These are phyloP conservation scores for Indicator indicator DNA, from an alignment of 2,113 vertebrate genomes.

Conservation along the genomic window DNA sequence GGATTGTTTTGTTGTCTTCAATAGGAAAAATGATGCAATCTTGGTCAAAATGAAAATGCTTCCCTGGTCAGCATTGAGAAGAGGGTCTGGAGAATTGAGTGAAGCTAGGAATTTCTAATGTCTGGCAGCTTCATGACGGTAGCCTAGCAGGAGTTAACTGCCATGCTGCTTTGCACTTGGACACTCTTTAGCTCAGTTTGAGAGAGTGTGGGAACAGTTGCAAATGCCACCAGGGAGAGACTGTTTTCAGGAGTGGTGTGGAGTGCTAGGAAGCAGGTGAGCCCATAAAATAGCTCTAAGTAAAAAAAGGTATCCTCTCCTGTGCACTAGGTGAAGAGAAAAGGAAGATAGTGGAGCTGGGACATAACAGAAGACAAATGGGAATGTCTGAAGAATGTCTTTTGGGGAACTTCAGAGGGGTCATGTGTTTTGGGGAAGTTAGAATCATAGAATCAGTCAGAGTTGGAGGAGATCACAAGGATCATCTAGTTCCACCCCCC, in stretches of 20 bases:
- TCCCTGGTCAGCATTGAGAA: not conserved
- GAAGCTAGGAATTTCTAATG: slow-evolving; percentile 9
- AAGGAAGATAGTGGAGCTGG: not conserved
- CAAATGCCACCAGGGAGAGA: not conserved
- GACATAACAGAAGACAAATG: not conserved
- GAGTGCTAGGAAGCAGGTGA: not conserved
- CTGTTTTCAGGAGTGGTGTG: not conserved
- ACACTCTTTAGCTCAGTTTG: not conserved
- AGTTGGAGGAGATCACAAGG: too few species aligned
- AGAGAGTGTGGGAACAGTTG: not conserved
- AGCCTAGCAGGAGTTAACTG: slow-evolving; percentile 2
- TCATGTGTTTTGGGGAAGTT: too few species aligned
- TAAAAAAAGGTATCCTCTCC: not conserved
- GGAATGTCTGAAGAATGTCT: not conserved
- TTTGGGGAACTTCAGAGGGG: not conserved
- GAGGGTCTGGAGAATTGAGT: not conserved
- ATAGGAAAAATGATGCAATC: not conserved
- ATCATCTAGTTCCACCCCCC: too few species aligned
- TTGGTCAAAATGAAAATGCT: not conserved
- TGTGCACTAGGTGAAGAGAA: not conserved
- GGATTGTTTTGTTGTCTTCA: not conserved
- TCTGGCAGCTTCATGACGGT: not conserved
- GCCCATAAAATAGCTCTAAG: not conserved
- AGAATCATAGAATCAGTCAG: too few species aligned
- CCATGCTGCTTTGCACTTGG: slow-evolving; percentile 20